Evolutionary conservation across 1,140 invertebrate species (phyloP), one percentile per base, ranked within the genome.

Genomic region (Chionoecetes opilio): DNA sequence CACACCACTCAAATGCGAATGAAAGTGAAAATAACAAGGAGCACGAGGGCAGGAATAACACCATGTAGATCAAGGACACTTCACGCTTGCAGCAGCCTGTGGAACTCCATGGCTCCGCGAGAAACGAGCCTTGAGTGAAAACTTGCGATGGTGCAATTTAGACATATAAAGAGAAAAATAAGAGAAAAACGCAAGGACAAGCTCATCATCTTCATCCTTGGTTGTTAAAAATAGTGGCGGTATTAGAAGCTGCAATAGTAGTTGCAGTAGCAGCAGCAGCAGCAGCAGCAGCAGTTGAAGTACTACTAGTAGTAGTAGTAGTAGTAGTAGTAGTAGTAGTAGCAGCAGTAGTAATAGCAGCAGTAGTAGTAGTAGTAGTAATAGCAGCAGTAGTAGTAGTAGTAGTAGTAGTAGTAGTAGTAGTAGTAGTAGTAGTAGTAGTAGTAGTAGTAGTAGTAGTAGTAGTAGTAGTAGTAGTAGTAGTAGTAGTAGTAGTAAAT

Each of bases 401-500:
- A 37, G 84, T 14, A 2, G 29, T 86, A 26, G 84, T 86, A 37
- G 84, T 86, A 86, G 84, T 86, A 37, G 29, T 11, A 37, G 84
- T 86, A 32, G 84, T 87, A 38, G 85, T 87, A 38, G 85, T 34
- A 38, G 85, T 87, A 38, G 85, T 87, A 34, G 85, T 87, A 87
- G 85, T 87, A 38, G 31, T 35, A 38, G 85, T 87, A 34, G 85
- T 35, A 34, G 85, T 87, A 38, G 85, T 35, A 87, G 85, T 87
- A 38, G 85, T 0, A 38, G 85, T 87, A 34, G 85, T 35, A 38
- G 85, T 34, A 34, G 85, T 87, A 34, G 85, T 87, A 38, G 85
- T 87, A 34, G 85, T 87, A 34, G 85, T 34, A 38, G 85, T 87
- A 34, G 85, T 35, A 34, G 32, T 87, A 35, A 9, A 29, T 0